Base-by-base conservation (phyloP, 1,140 invertebrate genomes). In the Panonychus citri region DNA sequence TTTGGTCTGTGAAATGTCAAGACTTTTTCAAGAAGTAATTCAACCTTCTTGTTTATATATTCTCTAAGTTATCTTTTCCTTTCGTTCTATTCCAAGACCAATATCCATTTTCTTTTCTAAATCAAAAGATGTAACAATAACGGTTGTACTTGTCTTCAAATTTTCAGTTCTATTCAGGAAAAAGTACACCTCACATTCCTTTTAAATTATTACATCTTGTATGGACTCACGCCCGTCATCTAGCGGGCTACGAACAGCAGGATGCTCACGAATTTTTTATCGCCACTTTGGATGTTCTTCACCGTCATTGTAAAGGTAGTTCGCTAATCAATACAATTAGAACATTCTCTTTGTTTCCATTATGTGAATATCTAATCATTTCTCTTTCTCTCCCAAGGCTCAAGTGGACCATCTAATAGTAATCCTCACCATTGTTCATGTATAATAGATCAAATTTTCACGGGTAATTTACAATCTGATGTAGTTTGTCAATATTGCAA, bases 241-340 rank as follows among this genome's bases (percentile, higher is more conserved):
- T 98, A 60, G 88, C 90, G 30, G 88, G 90, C 39, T 91, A 95
- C 69, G 85, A 94, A 66, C 91, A 97, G 67, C 91, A 97, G 70
- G 94, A 98, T 71, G 91, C 93, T 55, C 94, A 98, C 67, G 93
- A 98, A 73, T 96, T 96, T 72, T 93, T 97, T 64, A 94, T 96
- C 53, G 87, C 89, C 19, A 85, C 85, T 2, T 73, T 97, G 25
- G 83, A 95, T 67, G 81, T 94, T 7, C 69, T 98, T 26, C 91
- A 97, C 70, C 74, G 81, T 67, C 86, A 85, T 65, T 80, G 77
- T 65, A 69, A 73, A 73, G 69, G 72, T 68, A 59, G 10, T 26
- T 57, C 26, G 4, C 17, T 15, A 17, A 17, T 57, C 4, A 50
- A 57, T 19, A n/a, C 8, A 34, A 34, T 34, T 34, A 34, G 12